Conservation (phyloP, 1,140 invertebrate genomes). For the Drosophila ohnishii region DNA sequence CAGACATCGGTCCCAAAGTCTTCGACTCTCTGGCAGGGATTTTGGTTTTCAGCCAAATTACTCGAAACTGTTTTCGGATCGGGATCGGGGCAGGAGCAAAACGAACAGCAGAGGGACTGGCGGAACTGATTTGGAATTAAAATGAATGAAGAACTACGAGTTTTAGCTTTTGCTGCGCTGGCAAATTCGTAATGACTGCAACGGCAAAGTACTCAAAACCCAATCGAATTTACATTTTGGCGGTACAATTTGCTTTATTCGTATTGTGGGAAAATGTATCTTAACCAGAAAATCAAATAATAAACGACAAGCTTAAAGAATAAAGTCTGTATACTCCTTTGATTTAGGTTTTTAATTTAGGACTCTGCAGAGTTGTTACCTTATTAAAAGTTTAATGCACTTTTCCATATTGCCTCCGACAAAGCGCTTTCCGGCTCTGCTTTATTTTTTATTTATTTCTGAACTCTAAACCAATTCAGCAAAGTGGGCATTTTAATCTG, state of each 20-base stretch:
- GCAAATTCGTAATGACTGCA: slow-evolving; percentile 70
- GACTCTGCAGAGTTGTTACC: slow-evolving; percentile 11
- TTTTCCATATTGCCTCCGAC: slow-evolving; percentile 48
- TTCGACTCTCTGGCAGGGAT: slow-evolving; percentile 7
- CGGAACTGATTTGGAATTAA: slow-evolving; percentile 65
- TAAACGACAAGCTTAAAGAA: background rate
- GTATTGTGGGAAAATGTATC: background rate
- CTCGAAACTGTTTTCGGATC: slow-evolving; percentile 39
- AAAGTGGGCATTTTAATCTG: slow-evolving; percentile 64
- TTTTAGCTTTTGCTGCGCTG: slow-evolving; percentile 57
- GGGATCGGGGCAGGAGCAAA: background rate
- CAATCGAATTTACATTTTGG: slow-evolving; percentile 39
- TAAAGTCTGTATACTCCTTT: background rate
- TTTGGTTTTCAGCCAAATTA: slow-evolving; percentile 74
- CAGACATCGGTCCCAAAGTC: slow-evolving; percentile 27
- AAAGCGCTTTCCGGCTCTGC: slow-evolving; percentile 20
- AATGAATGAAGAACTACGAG: slow-evolving; percentile 57
- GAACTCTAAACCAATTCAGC: slow-evolving; percentile 56
- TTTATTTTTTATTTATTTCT: slow-evolving; percentile 17
- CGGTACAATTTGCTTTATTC: slow-evolving; percentile 13
- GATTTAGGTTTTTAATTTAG: slow-evolving; percentile 21
- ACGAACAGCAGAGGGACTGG: background rate
- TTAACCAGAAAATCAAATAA: background rate
- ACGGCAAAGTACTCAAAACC: slow-evolving; percentile 3
- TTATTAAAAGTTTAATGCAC: slow-evolving; percentile 57